Conservation (phyloP, 2,113 vertebrate genomes). For the Limanda limanda region DNA sequence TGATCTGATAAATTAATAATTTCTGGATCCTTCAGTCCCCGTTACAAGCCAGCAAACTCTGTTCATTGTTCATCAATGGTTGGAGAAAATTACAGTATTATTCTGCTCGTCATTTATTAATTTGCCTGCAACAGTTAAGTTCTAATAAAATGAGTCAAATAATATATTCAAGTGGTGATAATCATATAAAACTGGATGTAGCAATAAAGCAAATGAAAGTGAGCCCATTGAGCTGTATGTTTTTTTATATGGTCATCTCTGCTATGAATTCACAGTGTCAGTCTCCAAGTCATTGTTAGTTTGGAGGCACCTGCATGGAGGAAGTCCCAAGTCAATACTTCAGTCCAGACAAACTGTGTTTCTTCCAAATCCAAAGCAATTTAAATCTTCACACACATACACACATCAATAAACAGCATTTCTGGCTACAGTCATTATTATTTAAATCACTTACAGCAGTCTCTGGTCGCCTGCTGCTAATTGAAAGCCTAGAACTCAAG, state of each 20-base stretch:
- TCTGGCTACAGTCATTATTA: conserved; percentile 11
- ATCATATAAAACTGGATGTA: no score
- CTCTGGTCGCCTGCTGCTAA: conserved; percentile 24
- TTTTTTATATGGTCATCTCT: background rate
- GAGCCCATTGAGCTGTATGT: no score
- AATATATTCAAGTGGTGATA: no score
- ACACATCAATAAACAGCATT: conserved; percentile 18
- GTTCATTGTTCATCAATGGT: no score
- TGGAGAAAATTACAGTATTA: background rate
- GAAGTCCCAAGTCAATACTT: conserved; percentile 9
- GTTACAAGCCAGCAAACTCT: background rate
- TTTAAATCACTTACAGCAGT: conserved; percentile 44
- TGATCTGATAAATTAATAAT: background rate
- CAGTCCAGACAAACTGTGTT: conserved; percentile 7
- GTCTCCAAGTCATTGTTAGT: background rate
- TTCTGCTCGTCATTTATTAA: background rate
- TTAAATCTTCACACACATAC: background rate
- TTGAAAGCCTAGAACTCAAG: conserved; percentile 51
- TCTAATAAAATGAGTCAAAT: no score
- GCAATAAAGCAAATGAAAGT: no score
- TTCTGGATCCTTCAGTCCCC: background rate
- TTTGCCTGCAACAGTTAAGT: no score
- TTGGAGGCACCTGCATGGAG: background rate
- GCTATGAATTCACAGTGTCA: conserved; percentile 9
- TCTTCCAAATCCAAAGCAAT: conserved; percentile 40